Conservation (phyloP, 2,113 vertebrate genomes). For the Psettodes erumei region DNA sequence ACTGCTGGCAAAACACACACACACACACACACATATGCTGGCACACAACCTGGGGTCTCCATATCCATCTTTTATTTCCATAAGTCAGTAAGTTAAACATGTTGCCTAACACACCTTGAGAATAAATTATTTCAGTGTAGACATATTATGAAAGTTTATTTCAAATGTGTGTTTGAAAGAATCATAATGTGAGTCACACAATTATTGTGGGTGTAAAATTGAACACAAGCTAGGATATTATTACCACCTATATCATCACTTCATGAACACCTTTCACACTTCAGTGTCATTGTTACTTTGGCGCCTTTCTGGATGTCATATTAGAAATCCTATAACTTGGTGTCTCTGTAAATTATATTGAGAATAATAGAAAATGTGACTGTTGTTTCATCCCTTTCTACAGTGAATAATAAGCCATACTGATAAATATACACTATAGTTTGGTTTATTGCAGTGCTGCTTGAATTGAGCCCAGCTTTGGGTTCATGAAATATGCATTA, state of each 20-base stretch:
- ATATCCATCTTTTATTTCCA: conserved; percentile 15
- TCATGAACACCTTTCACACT: background rate
- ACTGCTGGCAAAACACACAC: conserved; percentile 15
- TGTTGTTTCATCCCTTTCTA: background rate
- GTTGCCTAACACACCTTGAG: background rate
- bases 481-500: conserved; percentile 16
- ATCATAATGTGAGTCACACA: background rate
- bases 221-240: background rate
- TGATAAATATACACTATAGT: background rate
- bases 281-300: background rate
- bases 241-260: background rate
- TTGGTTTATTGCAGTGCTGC: background rate
- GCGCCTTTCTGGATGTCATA: conserved; percentile 9
- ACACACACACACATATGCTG: background rate
- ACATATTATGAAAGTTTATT: background rate
- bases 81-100: conserved; percentile 3
- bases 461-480: background rate
- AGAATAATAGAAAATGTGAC: conserved; percentile 1
- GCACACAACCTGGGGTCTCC: background rate
- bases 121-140: background rate
- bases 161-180: background rate
- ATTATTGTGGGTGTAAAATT: background rate
- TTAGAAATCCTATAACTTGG: background rate
- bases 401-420: no score
- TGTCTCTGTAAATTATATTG: conserved; percentile 8